Conservation (phyloP, 2,888 invertebrate species). For the Macroteleia sp. region DNA sequence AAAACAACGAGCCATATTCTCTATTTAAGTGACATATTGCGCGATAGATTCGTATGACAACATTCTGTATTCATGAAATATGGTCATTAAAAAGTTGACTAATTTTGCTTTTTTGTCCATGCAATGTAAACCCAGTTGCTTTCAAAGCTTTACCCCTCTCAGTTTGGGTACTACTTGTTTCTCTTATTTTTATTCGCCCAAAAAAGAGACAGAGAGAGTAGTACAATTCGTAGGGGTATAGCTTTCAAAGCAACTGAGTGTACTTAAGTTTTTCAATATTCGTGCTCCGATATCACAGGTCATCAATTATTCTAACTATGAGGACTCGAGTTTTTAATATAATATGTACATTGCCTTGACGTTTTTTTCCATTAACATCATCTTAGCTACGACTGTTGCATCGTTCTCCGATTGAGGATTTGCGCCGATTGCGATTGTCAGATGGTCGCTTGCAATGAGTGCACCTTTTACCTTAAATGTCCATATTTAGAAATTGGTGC, state of each 20-base stretch:
- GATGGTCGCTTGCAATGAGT: neutral
- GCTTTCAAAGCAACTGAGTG: too few relatives aligned
- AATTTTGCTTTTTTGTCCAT: slow-evolving; percentile 68
- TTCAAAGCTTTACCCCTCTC: too few relatives aligned
- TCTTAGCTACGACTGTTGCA: neutral
- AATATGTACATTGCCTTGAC: slow-evolving; percentile 68
- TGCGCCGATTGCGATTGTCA: neutral
- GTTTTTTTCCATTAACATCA: neutral
- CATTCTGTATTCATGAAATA: slow-evolving; percentile 65
- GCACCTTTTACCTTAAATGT: slow-evolving; percentile 7
- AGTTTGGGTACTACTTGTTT: too few relatives aligned
- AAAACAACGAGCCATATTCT: slow-evolving; percentile 61
- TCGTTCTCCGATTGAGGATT: neutral
- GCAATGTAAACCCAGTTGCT: too few relatives aligned
- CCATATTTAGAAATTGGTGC: slow-evolving; percentile 11
- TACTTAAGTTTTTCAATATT: slow-evolving; percentile 66
- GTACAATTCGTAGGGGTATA: too few relatives aligned
- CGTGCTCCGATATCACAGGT: slow-evolving; percentile 59
- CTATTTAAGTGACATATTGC: slow-evolving; percentile 61
- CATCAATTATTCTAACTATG: slow-evolving; percentile 59
- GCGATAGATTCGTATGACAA: slow-evolving; percentile 52
- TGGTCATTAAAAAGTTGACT: slow-evolving; percentile 65
- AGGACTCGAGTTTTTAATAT: slow-evolving; percentile 61
- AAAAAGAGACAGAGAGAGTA: too few relatives aligned
- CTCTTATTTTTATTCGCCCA: too few relatives aligned